Evolutionary conservation across 2,888 invertebrate genomes (phyloP).

Genomic region (Aphodius granarius): DNA sequence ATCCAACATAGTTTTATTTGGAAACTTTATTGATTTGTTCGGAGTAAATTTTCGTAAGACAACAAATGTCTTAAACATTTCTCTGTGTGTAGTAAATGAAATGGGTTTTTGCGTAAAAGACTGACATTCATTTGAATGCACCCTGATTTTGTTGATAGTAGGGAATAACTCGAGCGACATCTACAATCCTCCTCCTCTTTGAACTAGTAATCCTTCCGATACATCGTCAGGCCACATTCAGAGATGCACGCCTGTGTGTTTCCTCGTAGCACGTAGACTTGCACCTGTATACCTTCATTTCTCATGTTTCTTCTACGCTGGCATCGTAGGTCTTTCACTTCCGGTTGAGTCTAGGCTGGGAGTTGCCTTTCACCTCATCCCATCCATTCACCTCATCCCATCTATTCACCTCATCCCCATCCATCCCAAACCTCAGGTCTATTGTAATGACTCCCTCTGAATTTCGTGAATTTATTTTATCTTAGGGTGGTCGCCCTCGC

Average conservation of each 20-base stretch:
- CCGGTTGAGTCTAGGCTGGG: not conserved
- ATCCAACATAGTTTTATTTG: too few relatives aligned
- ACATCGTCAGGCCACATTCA: not conserved
- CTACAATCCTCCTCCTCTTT: too few relatives aligned
- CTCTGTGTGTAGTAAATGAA: too few relatives aligned
- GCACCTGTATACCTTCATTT: conserved; percentile 16
- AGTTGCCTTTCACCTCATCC: not conserved
- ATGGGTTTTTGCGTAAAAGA: too few relatives aligned
- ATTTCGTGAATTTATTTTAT: not conserved
- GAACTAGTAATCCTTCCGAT: not conserved
- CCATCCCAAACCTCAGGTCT: not conserved
- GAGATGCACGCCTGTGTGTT: not conserved
- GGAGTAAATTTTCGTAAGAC: too few relatives aligned
- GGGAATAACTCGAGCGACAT: too few relatives aligned
- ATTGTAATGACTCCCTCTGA: not conserved
- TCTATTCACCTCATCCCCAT: not conserved
- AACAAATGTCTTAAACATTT: too few relatives aligned
- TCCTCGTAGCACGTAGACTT: conserved; percentile 9
- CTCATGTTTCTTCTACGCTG: not conserved
- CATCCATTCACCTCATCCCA: not conserved
- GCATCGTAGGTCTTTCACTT: conserved; percentile 5
- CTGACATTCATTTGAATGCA: too few relatives aligned
- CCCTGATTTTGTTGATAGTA: too few relatives aligned
- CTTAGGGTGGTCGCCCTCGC: not conserved
- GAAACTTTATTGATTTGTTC: too few relatives aligned